Conservation (phyloP, 2,888 invertebrate genomes). For the Ferdinandea cuprea region DNA sequence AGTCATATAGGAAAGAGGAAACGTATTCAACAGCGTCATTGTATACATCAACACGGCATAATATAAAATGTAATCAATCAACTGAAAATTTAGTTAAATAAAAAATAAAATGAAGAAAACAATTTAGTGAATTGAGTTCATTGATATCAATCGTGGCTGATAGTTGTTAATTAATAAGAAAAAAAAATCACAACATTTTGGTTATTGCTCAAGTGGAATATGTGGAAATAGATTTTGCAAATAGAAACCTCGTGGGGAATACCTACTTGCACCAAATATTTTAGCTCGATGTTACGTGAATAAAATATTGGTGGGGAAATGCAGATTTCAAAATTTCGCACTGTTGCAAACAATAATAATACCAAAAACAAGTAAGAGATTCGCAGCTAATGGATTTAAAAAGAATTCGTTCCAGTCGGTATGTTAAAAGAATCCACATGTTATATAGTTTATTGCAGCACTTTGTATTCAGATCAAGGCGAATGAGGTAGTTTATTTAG, state of each 20-base stretch:
- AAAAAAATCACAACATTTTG: not conserved
- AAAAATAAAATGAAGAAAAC: not conserved
- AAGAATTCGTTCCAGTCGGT: too few relatives aligned
- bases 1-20: conserved; percentile 19
- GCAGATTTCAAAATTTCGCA: conserved; percentile 47
- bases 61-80: conserved; percentile 51
- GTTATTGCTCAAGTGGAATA: conserved; percentile 28
- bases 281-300: conserved; percentile 4
- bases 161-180: conserved; percentile 24
- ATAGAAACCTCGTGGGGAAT: conserved; percentile 12
- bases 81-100: conserved; percentile 6
- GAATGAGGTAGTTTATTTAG: too few relatives aligned
- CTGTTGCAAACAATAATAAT: conserved; percentile 12
- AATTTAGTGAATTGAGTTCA: conserved; percentile 34
- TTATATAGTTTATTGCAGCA: too few relatives aligned
- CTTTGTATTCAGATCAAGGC: too few relatives aligned
- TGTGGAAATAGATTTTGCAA: conserved; percentile 41
- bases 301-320: conserved; percentile 29
- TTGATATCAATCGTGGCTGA: conserved; percentile 6
- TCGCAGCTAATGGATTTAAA: too few relatives aligned
- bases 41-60: not conserved
- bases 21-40: conserved; percentile 28
- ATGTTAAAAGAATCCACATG: too few relatives aligned
- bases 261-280: not conserved
- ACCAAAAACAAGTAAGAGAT: too few relatives aligned